These are phyloP conservation scores for Sebastiscus tertius DNA, from an alignment of 2,797 vertebrate species.

Conservation along the genomic window DNA sequence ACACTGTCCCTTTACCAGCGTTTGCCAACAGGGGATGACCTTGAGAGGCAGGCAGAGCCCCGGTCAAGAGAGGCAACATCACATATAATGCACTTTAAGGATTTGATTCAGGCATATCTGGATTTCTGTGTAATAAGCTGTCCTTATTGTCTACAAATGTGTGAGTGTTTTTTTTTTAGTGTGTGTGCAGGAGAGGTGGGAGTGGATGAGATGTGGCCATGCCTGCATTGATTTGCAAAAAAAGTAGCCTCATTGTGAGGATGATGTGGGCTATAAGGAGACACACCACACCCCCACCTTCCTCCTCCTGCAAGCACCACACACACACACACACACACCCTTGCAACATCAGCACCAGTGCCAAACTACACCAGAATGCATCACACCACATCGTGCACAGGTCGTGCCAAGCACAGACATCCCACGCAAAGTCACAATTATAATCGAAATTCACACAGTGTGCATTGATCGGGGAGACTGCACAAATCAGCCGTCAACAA, in stretches of 20 bases:
- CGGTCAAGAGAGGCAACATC: constrained; percentile 6
- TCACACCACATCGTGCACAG: constrained; percentile 17
- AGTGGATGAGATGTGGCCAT: constrained; percentile 22
- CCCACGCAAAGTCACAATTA: constrained; percentile 19
- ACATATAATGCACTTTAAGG: background rate
- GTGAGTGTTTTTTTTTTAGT: background rate
- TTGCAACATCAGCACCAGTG: constrained; percentile 55
- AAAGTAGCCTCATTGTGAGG: constrained; percentile 27
- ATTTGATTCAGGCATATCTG: constrained; percentile 2
- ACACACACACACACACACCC: constrained; percentile 15
- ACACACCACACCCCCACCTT: constrained; percentile 32
- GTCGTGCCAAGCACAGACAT: constrained; percentile 19
- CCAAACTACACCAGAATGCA: constrained; percentile 29
- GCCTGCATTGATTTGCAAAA: constrained; percentile 23
- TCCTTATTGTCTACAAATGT: background rate
- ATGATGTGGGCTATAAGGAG: constrained; percentile 29
- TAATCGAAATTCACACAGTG: background rate
- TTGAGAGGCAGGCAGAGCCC: constrained; percentile 73
- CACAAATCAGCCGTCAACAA: background rate
- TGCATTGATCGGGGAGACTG: background rate
- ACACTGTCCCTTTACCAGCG: constrained; percentile 67
- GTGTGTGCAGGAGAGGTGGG: background rate
- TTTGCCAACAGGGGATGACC: constrained; percentile 78
- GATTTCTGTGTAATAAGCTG: background rate
- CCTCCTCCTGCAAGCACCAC: background rate